phyloP scores from a whole-genome alignment of 1,140 invertebrate genomes.

The Drosophila persimilis region DNA sequence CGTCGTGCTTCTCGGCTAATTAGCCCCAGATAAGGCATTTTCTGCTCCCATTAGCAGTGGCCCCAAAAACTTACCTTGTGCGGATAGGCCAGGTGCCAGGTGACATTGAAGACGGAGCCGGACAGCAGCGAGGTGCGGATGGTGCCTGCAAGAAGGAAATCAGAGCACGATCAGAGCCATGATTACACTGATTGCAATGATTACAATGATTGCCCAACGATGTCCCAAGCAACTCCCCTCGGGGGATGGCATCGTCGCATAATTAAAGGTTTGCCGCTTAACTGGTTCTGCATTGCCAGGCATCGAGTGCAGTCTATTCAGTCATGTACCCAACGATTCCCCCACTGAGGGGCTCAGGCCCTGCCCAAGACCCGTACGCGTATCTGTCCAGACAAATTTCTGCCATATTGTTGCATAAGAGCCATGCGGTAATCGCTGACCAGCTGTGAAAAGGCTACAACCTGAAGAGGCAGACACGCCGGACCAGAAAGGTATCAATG shows the following conservation, averaged over 20 bases:
- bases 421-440: constrained; percentile 65
- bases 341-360: background rate
- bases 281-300: constrained; percentile 59
- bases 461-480: constrained; percentile 25
- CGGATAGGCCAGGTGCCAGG: constrained; percentile 97
- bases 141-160: constrained; percentile 86
- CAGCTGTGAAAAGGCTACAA: constrained; percentile 63
- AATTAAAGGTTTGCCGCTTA: constrained; percentile 37
- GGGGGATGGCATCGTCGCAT: constrained; percentile 1
- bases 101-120: constrained; percentile 93
- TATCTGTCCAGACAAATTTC: constrained; percentile 53
- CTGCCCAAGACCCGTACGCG: background rate
- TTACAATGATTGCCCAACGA: constrained; percentile 38
- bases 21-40: constrained; percentile 29
- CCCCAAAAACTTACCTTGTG: constrained; percentile 89
- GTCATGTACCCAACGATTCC: background rate
- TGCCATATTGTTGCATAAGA: constrained; percentile 60
- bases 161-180: constrained; percentile 29
- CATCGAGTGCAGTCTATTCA: constrained; percentile 17
- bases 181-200: constrained; percentile 21
- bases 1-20: constrained; percentile 43
- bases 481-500: constrained; percentile 51
- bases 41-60: constrained; percentile 26
- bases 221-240: constrained; percentile 10
- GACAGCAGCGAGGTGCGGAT: constrained; percentile 91